A percentile compares a stretch with the other conserved stretches of the same genome.
phyloP scores from a whole-genome alignment of 2,888 invertebrate species.

The Drosophila buzzatii region DNA sequence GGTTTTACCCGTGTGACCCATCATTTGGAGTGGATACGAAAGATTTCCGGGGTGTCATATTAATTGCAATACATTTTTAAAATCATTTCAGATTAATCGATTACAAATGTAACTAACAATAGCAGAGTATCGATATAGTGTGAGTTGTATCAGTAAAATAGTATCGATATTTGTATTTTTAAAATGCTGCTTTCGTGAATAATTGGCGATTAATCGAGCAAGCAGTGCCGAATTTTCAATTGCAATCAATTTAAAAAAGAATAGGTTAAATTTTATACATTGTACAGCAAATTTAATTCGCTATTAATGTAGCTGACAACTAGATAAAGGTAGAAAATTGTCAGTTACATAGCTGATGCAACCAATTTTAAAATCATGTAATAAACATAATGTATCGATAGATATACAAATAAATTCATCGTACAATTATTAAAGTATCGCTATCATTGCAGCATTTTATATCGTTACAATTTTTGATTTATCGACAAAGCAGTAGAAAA shows the following conservation, averaged over 20 bases:
- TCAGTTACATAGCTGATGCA: background rate
- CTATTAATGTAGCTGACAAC: too few species aligned
- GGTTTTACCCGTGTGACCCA: slow-evolving; percentile 60
- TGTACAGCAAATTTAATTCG: too few species aligned
- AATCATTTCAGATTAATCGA: background rate
- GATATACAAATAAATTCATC: background rate
- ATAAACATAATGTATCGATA: background rate
- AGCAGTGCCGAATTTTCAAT: background rate
- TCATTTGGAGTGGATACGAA: slow-evolving; percentile 60
- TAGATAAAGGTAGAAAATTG: background rate
- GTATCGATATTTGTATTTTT: background rate
- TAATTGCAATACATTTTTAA: slow-evolving; percentile 8
- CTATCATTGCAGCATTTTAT: background rate
- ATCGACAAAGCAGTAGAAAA: background rate
- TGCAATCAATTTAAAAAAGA: background rate
- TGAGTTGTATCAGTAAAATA: too few species aligned
- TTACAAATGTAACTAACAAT: background rate
- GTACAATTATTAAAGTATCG: background rate
- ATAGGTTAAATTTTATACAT: too few species aligned
- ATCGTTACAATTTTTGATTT: background rate
- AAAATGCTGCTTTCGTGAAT: background rate
- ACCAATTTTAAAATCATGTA: background rate
- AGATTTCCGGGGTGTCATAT: slow-evolving; percentile 53
- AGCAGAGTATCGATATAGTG: background rate
- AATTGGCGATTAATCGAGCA: background rate